Percentiles rank a stretch among this genome's conserved stretches.
These are phyloP conservation scores for Opisthocomus hoazin DNA, from an alignment of 2,113 vertebrate species.

Conservation along the genomic window DNA sequence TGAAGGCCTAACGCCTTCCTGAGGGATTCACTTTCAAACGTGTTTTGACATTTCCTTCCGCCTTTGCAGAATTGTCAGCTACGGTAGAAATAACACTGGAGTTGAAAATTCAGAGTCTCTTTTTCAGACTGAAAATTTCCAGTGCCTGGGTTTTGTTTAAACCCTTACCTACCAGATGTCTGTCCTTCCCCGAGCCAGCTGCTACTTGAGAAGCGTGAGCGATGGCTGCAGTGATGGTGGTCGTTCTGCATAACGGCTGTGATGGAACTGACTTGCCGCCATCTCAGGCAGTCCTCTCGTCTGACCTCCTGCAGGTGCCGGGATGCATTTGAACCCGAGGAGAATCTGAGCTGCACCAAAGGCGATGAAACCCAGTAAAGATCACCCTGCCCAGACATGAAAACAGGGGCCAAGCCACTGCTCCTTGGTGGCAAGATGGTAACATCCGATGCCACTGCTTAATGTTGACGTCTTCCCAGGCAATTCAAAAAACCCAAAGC, in stretches of 20 bases:
- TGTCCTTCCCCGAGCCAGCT: not conserved
- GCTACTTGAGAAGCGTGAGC: not conserved
- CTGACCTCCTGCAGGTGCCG: not conserved
- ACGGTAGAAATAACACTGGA: not conserved
- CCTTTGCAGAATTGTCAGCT: not conserved
- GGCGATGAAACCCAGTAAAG: not conserved
- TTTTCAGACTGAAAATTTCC: not conserved
- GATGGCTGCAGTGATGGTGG: not conserved
- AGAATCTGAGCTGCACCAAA: not conserved
- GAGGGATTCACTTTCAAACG: not conserved
- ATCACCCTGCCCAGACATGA: not conserved
- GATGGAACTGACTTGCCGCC: not conserved
- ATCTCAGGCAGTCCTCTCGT: not conserved
- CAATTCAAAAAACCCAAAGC: not conserved
- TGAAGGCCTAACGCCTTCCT: not conserved
- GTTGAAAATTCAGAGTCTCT: not conserved
- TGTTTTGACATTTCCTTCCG: not conserved
- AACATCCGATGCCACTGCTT: not conserved
- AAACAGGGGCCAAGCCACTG: not conserved
- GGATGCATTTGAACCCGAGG: not conserved
- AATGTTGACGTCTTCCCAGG: not conserved
- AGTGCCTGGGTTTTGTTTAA: not conserved
- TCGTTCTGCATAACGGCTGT: not conserved
- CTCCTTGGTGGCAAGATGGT: not conserved
- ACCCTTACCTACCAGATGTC: not conserved